These are phyloP conservation scores for Eupleurogrammus muticus DNA, from an alignment of 2,797 vertebrate species.

Conservation along the genomic window DNA sequence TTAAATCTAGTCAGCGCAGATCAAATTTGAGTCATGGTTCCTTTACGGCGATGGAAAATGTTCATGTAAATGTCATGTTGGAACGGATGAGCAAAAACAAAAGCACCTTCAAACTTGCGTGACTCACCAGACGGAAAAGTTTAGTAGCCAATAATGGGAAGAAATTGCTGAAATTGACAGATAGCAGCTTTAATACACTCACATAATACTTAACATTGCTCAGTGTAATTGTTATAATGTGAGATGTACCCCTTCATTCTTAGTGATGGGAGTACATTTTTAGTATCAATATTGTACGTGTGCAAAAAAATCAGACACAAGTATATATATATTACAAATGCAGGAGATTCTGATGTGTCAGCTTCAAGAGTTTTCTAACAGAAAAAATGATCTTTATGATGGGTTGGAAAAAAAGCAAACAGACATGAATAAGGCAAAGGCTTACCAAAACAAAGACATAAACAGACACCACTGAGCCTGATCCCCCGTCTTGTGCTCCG, in stretches of 20 bases:
- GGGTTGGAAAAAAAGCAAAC: too few species aligned
- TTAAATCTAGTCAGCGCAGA: too few species aligned
- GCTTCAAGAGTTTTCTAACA: not conserved
- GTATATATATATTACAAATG: not conserved
- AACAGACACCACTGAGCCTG: not conserved
- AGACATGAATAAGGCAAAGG: too few species aligned
- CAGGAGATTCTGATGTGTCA: not conserved
- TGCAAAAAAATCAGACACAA: not conserved
- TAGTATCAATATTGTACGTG: not conserved
- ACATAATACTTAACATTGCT: not conserved
- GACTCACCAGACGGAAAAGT: too few species aligned
- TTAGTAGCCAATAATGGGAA: too few species aligned
- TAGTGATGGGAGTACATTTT: not conserved
- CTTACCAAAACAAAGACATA: not conserved
- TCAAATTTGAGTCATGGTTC: too few species aligned
- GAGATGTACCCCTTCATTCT: accelerated
- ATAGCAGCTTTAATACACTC: not conserved
- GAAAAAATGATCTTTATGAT: too few species aligned
- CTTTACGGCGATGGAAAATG: too few species aligned
- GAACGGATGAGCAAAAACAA: too few species aligned
- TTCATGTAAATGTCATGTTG: too few species aligned
- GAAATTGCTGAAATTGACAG: too few species aligned
- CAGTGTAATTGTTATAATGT: not conserved
- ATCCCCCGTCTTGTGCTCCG: conserved; percentile 24
- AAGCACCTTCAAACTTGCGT: too few species aligned